Percentiles rank a stretch among this genome's conserved stretches.
phyloP scores from a whole-genome alignment of 2,797 vertebrate species.

The Darevskia nairensis region DNA sequence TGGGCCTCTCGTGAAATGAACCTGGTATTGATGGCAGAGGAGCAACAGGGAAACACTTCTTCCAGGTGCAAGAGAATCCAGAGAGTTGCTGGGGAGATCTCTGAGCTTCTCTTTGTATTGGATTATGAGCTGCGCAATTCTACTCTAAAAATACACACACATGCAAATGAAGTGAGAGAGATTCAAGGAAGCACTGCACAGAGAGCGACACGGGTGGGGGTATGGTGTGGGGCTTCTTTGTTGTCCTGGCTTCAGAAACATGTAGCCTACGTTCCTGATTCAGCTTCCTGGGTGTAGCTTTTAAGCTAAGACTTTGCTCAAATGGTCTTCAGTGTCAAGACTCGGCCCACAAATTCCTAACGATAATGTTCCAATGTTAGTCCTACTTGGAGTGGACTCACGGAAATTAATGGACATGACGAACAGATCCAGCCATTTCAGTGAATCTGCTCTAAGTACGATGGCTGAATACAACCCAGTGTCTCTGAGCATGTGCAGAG shows the following conservation, averaged over 20 bases:
- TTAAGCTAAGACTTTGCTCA: neutral
- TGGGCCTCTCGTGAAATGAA: no score
- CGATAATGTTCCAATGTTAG: no score
- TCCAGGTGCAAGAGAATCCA: neutral
- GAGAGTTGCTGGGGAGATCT: neutral
- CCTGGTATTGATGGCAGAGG: neutral
- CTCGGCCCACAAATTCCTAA: neutral
- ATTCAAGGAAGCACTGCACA: neutral
- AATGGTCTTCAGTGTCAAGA: neutral
- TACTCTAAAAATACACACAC: neutral
- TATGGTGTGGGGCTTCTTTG: neutral
- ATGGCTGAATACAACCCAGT: no score
- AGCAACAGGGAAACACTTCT: neutral
- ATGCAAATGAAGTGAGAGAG: neutral
- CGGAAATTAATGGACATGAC: no score
- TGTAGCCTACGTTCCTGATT: neutral
- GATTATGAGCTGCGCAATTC: neutral
- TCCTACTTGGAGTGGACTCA: no score
- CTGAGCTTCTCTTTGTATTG: neutral
- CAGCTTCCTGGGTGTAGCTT: neutral
- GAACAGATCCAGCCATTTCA: no score
- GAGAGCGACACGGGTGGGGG: accelerated
- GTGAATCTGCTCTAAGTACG: no score
- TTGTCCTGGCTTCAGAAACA: neutral
- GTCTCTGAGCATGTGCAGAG: neutral